Conservation (phyloP, 2,797 vertebrate species). For the Carcharodon carcharias region DNA sequence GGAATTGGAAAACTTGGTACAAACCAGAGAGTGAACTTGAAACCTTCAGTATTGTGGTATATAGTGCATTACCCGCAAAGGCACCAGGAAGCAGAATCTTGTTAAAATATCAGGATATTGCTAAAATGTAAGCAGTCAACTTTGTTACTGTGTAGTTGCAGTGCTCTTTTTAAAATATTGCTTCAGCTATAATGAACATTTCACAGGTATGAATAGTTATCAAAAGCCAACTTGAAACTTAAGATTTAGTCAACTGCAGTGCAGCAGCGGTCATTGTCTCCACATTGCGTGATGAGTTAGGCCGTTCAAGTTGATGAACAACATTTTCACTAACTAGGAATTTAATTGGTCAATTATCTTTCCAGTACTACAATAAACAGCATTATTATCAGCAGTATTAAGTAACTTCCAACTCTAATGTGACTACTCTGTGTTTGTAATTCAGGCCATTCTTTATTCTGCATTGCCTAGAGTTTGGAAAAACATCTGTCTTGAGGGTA, state of each 20-base stretch:
- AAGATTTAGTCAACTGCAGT: neutral
- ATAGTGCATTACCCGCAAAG: neutral
- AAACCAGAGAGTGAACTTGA: no score
- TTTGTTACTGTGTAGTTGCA: neutral
- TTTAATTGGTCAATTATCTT: neutral
- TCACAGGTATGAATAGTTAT: neutral
- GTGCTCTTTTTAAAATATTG: neutral
- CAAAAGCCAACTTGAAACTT: neutral
- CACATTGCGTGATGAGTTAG: neutral
- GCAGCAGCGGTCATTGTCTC: neutral
- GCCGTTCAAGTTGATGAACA: neutral
- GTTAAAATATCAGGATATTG: neutral
- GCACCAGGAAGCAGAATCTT: neutral
- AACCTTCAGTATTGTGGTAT: no score
- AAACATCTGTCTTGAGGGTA: neutral
- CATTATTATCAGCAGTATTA: no score
- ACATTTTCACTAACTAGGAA: neutral
- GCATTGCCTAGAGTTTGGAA: neutral
- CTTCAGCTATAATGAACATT: neutral
- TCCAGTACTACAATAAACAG: neutral
- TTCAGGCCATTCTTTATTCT: neutral
- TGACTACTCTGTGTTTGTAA: neutral
- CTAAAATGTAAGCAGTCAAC: neutral
- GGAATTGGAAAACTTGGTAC: no score
- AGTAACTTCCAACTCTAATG: neutral